phyloP scores from a whole-genome alignment of 1,140 invertebrate species.

The Pomacea maculata region DNA sequence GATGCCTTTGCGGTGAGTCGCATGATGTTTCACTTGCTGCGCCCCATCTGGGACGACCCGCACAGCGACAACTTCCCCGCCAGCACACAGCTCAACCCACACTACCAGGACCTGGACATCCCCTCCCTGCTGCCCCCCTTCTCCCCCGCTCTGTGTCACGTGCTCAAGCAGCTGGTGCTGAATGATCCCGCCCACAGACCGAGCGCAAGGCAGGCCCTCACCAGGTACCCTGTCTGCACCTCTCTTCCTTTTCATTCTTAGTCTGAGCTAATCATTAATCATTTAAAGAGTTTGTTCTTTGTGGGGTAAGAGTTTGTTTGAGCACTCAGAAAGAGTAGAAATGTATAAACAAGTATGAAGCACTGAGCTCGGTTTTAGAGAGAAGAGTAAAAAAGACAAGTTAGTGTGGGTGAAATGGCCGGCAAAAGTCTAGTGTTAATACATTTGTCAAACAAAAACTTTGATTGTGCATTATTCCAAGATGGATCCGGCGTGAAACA shows the following conservation, averaged over 20 bases:
- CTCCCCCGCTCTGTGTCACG: slow-evolving; percentile 22
- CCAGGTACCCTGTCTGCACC: slow-evolving; percentile 16
- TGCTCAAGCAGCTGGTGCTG: slow-evolving; percentile 34
- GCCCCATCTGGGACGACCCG: slow-evolving; percentile 5
- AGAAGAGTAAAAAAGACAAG: too few species aligned
- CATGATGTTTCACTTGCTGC: slow-evolving; percentile 39
- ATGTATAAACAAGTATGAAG: too few species aligned
- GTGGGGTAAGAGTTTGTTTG: too few species aligned
- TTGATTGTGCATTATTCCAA: too few species aligned
- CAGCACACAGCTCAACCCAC: slow-evolving; percentile 29
- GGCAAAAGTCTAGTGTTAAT: too few species aligned
- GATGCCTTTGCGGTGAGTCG: slow-evolving; percentile 40
- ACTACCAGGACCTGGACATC: slow-evolving; percentile 36
- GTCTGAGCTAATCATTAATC: too few species aligned
- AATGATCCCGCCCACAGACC: slow-evolving; percentile 31
- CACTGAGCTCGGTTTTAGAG: too few species aligned
- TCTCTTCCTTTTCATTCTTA: background rate
- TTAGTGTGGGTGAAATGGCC: too few species aligned
- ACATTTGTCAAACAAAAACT: too few species aligned
- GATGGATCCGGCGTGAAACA: too few species aligned
- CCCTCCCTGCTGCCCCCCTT: slow-evolving; percentile 24
- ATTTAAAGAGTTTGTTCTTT: too few species aligned
- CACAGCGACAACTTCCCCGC: slow-evolving; percentile 27
- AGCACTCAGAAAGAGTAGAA: too few species aligned
- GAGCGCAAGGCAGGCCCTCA: slow-evolving; percentile 23